A percentile compares a stretch with the other conserved stretches of the same genome.
Conservation (phyloP, 2,888 invertebrate species). For the Drosophila incognita region DNA sequence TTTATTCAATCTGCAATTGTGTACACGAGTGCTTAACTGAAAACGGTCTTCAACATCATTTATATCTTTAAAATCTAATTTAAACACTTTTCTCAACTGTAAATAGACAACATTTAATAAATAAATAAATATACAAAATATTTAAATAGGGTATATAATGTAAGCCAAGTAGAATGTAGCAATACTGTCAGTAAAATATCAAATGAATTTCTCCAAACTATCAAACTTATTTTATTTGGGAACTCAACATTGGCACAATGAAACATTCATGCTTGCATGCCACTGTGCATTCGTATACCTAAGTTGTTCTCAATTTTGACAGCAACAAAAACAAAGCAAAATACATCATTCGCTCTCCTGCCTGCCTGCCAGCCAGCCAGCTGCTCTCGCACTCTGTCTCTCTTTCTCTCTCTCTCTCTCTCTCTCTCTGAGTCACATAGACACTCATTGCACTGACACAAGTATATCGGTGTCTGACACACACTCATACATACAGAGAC, state of each 20-base stretch:
- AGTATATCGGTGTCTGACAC: constrained; percentile 14
- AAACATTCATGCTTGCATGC: background rate
- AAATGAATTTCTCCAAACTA: constrained; percentile 23
- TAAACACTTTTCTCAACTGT: background rate
- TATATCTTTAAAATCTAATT: constrained; percentile 5
- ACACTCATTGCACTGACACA: constrained; percentile 28
- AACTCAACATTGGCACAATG: background rate
- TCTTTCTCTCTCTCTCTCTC: constrained; percentile 15
- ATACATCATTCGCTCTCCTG: constrained; percentile 24
- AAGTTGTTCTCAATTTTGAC: constrained; percentile 39
- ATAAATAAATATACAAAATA: constrained; percentile 1
- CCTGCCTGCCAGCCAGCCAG: background rate
- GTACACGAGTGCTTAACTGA: constrained; percentile 35
- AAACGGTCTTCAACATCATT: constrained; percentile 25
- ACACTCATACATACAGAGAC: constrained; percentile 23
- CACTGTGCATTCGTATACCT: constrained; percentile 35
- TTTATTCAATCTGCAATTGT: constrained; percentile 14
- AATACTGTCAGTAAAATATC: constrained; percentile 56
- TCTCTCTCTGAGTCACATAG: constrained; percentile 25
- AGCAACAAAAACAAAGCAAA: constrained; percentile 42
- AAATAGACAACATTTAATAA: background rate
- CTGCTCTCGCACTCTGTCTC: constrained; percentile 20
- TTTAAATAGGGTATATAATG: constrained; percentile 24
- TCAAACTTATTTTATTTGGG: background rate
- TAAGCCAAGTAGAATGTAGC: constrained; percentile 36